Conservation (phyloP, 2,797 vertebrate genomes). For the Melopsittacus undulatus region DNA sequence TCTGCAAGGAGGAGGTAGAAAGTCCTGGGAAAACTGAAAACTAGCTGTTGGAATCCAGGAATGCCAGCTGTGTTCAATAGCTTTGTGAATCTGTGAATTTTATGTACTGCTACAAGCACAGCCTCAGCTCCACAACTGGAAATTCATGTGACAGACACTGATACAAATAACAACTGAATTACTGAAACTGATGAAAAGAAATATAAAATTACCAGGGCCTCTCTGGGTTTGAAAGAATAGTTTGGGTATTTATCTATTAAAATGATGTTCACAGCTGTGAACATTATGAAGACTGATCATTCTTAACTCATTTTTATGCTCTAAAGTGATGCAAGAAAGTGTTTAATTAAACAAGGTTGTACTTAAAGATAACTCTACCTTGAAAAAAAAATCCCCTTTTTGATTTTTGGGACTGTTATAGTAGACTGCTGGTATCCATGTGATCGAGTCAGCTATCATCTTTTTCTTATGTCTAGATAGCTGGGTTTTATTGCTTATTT, state of each 20-base stretch:
- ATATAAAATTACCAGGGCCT: neutral
- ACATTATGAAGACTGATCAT: neutral
- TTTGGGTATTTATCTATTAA: neutral
- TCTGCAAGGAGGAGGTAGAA: slow-evolving; percentile 34
- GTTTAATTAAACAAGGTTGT: neutral
- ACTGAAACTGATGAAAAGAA: neutral
- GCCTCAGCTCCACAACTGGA: neutral
- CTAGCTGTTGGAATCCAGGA: neutral
- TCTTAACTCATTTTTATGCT: neutral
- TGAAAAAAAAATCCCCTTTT: neutral
- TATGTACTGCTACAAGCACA: neutral
- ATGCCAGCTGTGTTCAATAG: neutral
- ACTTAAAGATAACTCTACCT: neutral
- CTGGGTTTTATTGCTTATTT: neutral
- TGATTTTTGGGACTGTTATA: neutral
- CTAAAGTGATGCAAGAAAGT: neutral
- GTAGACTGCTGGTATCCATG: neutral
- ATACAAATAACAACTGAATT: neutral
- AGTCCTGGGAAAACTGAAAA: slow-evolving; percentile 37
- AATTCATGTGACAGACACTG: neutral
- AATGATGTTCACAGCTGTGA: neutral
- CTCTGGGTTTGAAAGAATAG: neutral
- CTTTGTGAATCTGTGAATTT: neutral
- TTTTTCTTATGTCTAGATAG: neutral
- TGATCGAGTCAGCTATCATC: neutral